Percentiles rank a stretch among this genome's conserved stretches.
Evolutionary conservation across 2,113 vertebrate species (phyloP).

Genomic region (Rhynchomys soricoides): DNA sequence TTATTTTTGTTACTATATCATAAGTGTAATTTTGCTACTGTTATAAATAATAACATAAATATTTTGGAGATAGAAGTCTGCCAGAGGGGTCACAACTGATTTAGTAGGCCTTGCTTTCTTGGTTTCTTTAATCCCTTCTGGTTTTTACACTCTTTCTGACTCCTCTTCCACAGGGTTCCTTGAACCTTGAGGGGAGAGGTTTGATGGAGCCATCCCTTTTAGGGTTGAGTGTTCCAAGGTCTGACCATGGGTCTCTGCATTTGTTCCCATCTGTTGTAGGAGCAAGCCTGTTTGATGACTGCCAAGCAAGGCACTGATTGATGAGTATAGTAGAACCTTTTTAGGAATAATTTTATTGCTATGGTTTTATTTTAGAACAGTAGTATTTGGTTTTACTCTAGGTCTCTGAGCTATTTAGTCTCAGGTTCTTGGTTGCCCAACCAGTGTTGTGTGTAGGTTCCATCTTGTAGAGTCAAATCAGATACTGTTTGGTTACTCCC

Average conservation of each 20-base stretch:
- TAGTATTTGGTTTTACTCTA: not conserved
- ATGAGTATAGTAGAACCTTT: not conserved
- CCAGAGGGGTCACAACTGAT: not conserved
- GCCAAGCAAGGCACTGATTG: not conserved
- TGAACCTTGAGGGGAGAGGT: not conserved
- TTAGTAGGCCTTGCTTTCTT: not conserved
- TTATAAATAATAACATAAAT: not conserved
- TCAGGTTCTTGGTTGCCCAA: not conserved
- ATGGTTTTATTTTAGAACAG: not conserved
- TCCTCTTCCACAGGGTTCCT: not conserved
- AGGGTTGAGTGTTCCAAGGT: not conserved
- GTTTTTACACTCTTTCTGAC: not conserved
- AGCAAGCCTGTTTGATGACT: not conserved
- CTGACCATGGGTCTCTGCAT: not conserved
- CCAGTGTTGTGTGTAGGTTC: not conserved
- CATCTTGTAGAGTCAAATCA: not conserved
- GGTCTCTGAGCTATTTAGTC: not conserved
- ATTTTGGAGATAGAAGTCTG: not conserved
- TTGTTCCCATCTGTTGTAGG: not conserved
- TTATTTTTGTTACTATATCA: not conserved
- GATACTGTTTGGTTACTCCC: not conserved
- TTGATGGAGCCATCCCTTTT: not conserved
- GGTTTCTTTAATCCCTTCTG: not conserved
- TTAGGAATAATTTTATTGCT: not conserved
- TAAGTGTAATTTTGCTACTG: not conserved